Evolutionary conservation across 37 sponge, comb jelly and placozoan genomes (phyloP).

Genomic region (Agelas oroides): DNA sequence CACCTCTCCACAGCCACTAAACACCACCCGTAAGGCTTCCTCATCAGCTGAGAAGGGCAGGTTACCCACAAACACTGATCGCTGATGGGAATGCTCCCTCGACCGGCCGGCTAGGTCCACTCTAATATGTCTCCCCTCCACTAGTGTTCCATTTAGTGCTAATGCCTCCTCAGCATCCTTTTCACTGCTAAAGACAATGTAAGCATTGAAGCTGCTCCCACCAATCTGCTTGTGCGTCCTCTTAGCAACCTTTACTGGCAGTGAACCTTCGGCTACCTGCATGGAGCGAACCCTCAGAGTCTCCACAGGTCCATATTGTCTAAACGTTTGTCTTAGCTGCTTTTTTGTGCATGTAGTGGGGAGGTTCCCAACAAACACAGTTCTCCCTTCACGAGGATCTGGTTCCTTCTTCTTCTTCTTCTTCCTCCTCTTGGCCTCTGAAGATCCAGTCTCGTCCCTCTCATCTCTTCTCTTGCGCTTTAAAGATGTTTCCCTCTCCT

Average conservation of each 20-base stretch:
- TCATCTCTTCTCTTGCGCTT: background rate
- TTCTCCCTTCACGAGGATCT: conserved; percentile 58
- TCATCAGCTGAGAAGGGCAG: conserved; percentile 75
- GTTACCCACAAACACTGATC: conserved; percentile 85
- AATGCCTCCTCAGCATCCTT: conserved; percentile 46
- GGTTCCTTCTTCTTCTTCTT: background rate
- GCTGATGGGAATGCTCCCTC: conserved; percentile 30
- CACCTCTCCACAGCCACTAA: conserved; percentile 75
- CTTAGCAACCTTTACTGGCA: conserved; percentile 42
- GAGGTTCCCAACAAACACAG: conserved; percentile 82
- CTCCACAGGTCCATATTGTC: conserved; percentile 62
- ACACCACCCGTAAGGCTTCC: conserved; percentile 57
- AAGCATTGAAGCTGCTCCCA: conserved; percentile 56
- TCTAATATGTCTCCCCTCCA: conserved; percentile 68
- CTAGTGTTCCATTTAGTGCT: conserved; percentile 47
- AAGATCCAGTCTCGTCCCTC: background rate
- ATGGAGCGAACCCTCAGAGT: conserved; percentile 75
- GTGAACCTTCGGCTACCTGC: conserved; percentile 9
- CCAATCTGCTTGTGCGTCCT: conserved; percentile 37
- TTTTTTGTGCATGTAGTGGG: conserved; percentile 54
- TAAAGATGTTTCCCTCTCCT: background rate
- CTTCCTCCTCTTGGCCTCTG: background rate
- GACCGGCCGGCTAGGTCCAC: conserved; percentile 60
- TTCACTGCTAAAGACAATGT: conserved; percentile 66
- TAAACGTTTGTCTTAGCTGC: conserved; percentile 58